phyloP scores from a whole-genome alignment of 1,140 invertebrate genomes.

The Matsumurasca onukii region DNA sequence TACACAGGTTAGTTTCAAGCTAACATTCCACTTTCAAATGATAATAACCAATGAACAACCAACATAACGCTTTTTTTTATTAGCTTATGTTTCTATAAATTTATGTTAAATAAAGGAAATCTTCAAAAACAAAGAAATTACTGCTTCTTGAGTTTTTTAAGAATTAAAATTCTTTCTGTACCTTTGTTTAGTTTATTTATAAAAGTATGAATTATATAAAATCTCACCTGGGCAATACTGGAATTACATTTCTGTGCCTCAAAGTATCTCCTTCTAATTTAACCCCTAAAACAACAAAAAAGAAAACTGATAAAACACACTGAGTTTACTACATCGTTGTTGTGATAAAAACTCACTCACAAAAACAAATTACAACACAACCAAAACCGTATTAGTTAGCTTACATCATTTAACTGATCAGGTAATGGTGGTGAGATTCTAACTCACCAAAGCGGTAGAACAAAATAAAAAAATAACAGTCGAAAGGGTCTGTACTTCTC shows the following conservation, averaged over 20 bases:
- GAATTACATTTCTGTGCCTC: slow-evolving; percentile 35
- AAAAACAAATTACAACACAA: no score
- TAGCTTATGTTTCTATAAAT: not conserved
- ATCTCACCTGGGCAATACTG: slow-evolving; percentile 39
- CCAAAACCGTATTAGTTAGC: no score
- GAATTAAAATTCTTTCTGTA: not conserved
- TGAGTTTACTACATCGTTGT: no score
- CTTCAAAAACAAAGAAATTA: not conserved
- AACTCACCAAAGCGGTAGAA: no score
- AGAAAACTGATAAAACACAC: no score
- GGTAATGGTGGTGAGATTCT: no score
- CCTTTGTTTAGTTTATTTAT: not conserved
- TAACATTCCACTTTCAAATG: slow-evolving; percentile 11
- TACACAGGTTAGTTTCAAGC: slow-evolving; percentile 26
- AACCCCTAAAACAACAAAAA: slow-evolving; percentile 40
- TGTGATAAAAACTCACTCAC: no score
- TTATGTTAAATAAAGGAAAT: not conserved
- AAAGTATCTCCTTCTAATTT: slow-evolving; percentile 35
- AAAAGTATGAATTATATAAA: slow-evolving; percentile 10
- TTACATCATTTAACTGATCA: no score
- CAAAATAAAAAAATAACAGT: no score
- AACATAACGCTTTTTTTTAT: not conserved
- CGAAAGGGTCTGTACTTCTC: no score
- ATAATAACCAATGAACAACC: slow-evolving; percentile 25
- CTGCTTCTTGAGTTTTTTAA: not conserved